These are phyloP conservation scores for Drosophila algonquin DNA, from an alignment of 2,888 invertebrate species.

Conservation along the genomic window DNA sequence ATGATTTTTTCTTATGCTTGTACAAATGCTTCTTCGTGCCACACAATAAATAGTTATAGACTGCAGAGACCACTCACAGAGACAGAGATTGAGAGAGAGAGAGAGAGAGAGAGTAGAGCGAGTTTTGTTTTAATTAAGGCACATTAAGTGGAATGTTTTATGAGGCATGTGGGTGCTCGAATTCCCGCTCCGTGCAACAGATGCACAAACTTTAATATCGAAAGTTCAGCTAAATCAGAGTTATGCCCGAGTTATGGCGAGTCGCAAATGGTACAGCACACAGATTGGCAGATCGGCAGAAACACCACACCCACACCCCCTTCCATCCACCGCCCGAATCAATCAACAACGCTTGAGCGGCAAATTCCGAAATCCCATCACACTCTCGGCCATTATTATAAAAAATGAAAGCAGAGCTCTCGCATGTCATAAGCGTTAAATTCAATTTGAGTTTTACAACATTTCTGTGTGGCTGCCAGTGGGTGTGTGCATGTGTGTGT, in stretches of 20 bases:
- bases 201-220: constrained; percentile 2
- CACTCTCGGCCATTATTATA: constrained; percentile 23
- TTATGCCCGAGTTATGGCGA: constrained; percentile 12
- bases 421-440: constrained; percentile 66
- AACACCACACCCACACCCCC: too few relatives aligned
- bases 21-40: constrained; percentile 28
- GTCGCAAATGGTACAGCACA: not conserved
- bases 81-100: not conserved
- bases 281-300: not conserved
- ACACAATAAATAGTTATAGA: constrained; percentile 73
- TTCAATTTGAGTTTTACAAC: constrained; percentile 67
- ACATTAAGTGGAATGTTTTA: constrained; percentile 59
- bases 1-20: constrained; percentile 43
- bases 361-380: constrained; percentile 29
- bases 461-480: constrained; percentile 20
- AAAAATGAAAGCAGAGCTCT: constrained; percentile 48
- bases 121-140: constrained; percentile 69
- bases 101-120: constrained; percentile 9
- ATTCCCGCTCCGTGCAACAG: constrained; percentile 12
- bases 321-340: not conserved
- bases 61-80: constrained; percentile 30
- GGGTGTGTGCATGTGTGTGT: constrained; percentile 2
- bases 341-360: constrained; percentile 10
- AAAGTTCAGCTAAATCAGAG: constrained; percentile 12
- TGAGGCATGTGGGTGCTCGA: constrained; percentile 42